These are phyloP conservation scores for Sciurus vulgaris DNA, from an alignment of 2,797 vertebrate genomes.

Conservation along the genomic window DNA sequence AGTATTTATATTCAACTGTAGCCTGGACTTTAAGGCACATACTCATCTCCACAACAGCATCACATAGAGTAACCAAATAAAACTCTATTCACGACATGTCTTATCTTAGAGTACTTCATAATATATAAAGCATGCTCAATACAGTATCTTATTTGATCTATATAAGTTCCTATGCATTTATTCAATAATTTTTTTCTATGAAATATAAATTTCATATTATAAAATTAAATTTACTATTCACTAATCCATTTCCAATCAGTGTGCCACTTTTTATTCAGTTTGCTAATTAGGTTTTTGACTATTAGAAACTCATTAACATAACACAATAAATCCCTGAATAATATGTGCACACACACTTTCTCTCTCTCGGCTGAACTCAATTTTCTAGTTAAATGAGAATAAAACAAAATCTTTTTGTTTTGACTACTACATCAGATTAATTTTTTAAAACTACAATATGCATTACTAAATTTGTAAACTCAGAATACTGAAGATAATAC, in stretches of 20 bases:
- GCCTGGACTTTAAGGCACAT: background rate
- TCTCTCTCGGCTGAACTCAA: conserved; percentile 28
- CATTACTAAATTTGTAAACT: conserved; percentile 32
- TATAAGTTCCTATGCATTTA: conserved; percentile 6
- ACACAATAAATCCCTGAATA: conserved; percentile 46
- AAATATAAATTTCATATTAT: background rate
- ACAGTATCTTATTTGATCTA: background rate
- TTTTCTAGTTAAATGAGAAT: conserved; percentile 52
- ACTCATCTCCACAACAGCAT: background rate
- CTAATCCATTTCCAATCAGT: conserved; percentile 5
- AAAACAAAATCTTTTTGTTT: conserved; percentile 26
- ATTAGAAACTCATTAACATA: background rate
- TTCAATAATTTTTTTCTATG: conserved; percentile 40
- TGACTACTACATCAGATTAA: background rate
- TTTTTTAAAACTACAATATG: conserved; percentile 46
- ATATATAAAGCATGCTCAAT: conserved; percentile 43
- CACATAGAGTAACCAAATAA: background rate
- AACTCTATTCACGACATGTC: background rate
- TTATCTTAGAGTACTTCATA: background rate
- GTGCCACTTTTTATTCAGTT: conserved; percentile 22
- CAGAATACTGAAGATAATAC: conserved; percentile 37
- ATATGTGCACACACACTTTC: background rate
- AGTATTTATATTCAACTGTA: background rate
- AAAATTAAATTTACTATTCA: conserved; percentile 60
- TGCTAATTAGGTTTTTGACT: conserved; percentile 11